These are phyloP conservation scores for Dicyrtomina minuta DNA, from an alignment of 2,888 invertebrate species.

Conservation along the genomic window DNA sequence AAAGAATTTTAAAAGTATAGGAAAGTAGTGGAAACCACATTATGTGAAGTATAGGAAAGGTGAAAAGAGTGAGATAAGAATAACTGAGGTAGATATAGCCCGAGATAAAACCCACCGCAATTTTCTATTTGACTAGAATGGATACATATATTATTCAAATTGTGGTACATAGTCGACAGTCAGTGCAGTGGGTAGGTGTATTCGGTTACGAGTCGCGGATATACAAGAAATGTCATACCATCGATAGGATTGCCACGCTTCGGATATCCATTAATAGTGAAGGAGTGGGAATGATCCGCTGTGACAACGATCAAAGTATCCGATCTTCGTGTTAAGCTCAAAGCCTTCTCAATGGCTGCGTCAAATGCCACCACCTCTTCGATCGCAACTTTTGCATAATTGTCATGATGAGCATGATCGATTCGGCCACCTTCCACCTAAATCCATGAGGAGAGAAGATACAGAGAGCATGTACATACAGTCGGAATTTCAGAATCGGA, in stretches of 20 bases:
- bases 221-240: conserved; percentile 60
- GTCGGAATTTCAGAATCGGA: no score
- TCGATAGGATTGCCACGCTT: conserved; percentile 69
- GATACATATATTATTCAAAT: no score
- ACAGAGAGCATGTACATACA: not conserved
- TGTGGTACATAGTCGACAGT: no score
- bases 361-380: conserved; percentile 77
- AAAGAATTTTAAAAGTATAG: no score
- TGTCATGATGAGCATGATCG: conserved; percentile 83
- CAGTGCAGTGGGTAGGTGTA: no score
- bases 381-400: conserved; percentile 73
- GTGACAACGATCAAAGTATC: conserved; percentile 79
- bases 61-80: no score
- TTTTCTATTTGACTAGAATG: no score
- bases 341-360: conserved; percentile 70
- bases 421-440: conserved; percentile 61
- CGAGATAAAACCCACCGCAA: no score
- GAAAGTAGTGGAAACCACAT: no score
- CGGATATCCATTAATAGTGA: conserved; percentile 77
- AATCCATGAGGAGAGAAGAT: not conserved
- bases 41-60: no score
- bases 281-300: conserved; percentile 78
- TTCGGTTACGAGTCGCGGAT: no score
- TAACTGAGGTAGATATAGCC: no score
- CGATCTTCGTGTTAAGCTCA: conserved; percentile 62